These are phyloP conservation scores for Nymphalis c-album DNA, from an alignment of 2,888 invertebrate species.

Conservation along the genomic window DNA sequence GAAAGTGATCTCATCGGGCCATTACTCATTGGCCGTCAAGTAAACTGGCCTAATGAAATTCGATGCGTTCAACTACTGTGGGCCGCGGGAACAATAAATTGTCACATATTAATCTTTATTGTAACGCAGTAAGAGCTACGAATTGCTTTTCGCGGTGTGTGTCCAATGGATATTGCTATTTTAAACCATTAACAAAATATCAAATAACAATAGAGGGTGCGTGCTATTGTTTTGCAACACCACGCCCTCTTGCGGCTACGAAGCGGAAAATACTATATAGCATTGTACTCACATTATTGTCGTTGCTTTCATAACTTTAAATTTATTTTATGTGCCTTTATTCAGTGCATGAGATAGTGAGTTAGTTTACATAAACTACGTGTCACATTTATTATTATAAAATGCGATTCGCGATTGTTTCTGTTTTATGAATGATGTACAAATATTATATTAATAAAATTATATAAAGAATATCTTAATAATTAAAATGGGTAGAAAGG, in stretches of 20 bases:
- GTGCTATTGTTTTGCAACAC: conserved; percentile 33
- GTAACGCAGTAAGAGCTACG: conserved; percentile 10
- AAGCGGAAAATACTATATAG: conserved; percentile 45
- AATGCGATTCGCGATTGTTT: no score
- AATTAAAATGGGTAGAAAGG: no score
- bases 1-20: conserved; percentile 72
- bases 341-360: no score
- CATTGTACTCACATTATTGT: conserved; percentile 7
- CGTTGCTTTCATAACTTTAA: conserved; percentile 2
- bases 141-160: conserved; percentile 11
- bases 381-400: no score
- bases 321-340: neutral
- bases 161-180: conserved; percentile 25
- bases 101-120: conserved; percentile 17
- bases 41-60: conserved; percentile 45
- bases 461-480: no score
- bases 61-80: conserved; percentile 37
- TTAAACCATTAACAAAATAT: conserved; percentile 33
- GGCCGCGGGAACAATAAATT: conserved; percentile 4
- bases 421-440: no score
- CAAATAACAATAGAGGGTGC: conserved; percentile 41
- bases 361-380: no score
- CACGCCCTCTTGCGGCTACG: conserved; percentile 32
- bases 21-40: conserved; percentile 69
- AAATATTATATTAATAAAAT: no score